These are phyloP conservation scores for Glaucomys volans DNA, from an alignment of 2,113 vertebrate genomes.

Conservation along the genomic window DNA sequence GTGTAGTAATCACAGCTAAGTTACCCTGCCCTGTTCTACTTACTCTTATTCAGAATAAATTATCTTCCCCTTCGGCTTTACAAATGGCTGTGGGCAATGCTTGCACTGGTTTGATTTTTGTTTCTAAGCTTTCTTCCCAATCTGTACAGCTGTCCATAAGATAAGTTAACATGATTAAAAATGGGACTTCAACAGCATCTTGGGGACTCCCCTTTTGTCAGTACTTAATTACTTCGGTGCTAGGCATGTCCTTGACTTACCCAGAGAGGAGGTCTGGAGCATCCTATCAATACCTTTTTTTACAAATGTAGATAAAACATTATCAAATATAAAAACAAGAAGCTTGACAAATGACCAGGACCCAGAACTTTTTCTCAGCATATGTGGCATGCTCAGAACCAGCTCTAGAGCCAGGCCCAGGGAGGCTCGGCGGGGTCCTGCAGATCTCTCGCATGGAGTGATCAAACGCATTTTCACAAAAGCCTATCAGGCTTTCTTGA, in stretches of 20 bases:
- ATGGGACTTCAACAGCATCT: not conserved
- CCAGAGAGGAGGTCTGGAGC: not conserved
- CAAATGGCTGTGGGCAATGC: not conserved
- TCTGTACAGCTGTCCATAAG: not conserved
- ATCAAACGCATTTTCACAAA: not conserved
- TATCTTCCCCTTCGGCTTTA: constrained; percentile 50
- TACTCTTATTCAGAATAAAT: constrained; percentile 48
- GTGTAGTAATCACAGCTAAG: not conserved
- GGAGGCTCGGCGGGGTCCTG: not conserved
- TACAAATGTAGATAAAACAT: not conserved
- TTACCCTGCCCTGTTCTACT: not conserved
- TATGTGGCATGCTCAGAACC: not conserved
- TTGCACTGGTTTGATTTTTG: not conserved
- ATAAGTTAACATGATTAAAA: not conserved
- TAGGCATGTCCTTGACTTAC: not conserved
- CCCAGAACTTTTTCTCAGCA: not conserved
- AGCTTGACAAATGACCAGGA: not conserved
- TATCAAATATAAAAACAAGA: not conserved
- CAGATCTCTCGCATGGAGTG: too few species aligned
- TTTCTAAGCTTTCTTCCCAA: not conserved
- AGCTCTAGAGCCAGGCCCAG: not conserved
- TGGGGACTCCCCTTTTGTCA: not conserved
- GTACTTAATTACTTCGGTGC: not conserved
- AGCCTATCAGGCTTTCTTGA: not conserved
- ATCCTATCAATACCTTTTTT: not conserved